Conservation (phyloP, 2,113 vertebrate genomes). For the Cyrtonyx montezumae region DNA sequence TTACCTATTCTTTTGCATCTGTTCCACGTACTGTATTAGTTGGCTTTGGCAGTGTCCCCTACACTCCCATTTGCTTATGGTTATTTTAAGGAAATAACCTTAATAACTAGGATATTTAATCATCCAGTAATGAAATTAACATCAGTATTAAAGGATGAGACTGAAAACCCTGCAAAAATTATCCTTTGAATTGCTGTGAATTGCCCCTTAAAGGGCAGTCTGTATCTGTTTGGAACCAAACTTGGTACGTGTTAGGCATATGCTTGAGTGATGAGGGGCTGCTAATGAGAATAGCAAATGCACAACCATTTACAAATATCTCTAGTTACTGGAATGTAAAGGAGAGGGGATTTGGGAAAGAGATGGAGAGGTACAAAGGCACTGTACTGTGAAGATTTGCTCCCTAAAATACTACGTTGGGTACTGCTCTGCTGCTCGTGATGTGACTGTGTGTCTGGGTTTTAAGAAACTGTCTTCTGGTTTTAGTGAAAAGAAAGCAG, state of each 20-base stretch:
- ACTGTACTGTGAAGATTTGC: no score
- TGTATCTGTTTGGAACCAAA: background rate
- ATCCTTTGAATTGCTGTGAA: no score
- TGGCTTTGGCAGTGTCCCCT: background rate
- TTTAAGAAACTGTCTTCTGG: background rate
- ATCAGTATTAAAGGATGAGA: background rate
- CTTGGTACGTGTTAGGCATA: background rate
- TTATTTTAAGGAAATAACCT: background rate
- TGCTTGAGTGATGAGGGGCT: background rate
- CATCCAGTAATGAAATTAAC: background rate
- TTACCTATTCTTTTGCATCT: background rate
- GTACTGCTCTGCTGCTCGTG: background rate
- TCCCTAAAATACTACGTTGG: background rate
- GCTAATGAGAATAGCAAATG: background rate
- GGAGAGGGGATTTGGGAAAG: background rate
- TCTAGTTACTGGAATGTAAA: background rate
- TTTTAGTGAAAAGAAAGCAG: background rate
- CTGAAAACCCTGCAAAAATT: background rate
- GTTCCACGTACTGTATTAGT: background rate
- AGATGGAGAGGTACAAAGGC: background rate
- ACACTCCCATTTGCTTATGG: background rate
- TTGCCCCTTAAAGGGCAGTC: no score
- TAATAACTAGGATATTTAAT: no score
- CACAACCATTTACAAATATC: rapidly evolving
- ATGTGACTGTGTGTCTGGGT: background rate